Percentiles rank a stretch among this genome's conserved stretches.
phyloP scores from a whole-genome alignment of 2,113 vertebrate genomes.

The Gadus chalcogrammus region DNA sequence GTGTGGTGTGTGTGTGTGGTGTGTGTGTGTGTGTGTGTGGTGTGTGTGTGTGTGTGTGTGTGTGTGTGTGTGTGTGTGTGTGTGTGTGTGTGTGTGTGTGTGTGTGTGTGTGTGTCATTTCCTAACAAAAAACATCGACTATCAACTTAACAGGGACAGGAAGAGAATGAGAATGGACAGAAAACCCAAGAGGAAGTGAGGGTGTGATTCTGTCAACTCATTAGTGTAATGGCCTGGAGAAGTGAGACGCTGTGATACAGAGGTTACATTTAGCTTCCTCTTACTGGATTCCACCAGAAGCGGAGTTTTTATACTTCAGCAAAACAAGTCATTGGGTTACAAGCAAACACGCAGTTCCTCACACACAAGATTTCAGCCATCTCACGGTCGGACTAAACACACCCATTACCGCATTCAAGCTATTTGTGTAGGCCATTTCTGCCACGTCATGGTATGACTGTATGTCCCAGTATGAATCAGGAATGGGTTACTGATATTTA shows the following conservation, averaged over 20 bases:
- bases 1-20: conserved; percentile 1
- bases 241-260: conserved; percentile 30
- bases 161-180: conserved; percentile 1
- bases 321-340: conserved; percentile 27
- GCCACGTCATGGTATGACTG: conserved; percentile 41
- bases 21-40: not conserved
- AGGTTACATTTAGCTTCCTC: not conserved
- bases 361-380: not conserved
- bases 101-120: too few relatives aligned
- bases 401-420: not conserved
- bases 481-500: conserved; percentile 19
- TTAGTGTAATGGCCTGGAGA: conserved; percentile 26
- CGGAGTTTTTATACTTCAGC: conserved; percentile 20
- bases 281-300: not conserved
- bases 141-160: not conserved
- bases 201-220: conserved; percentile 7
- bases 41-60: conserved; percentile 4
- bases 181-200: not conserved
- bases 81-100: too few relatives aligned
- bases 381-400: not conserved
- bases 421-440: conserved; percentile 25
- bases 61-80: too few relatives aligned
- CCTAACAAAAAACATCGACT: too few relatives aligned
- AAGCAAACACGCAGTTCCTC: conserved; percentile 1
- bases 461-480: conserved; percentile 52